Percentiles rank a stretch among this genome's conserved stretches.
Evolutionary conservation across 1,140 invertebrate genomes (phyloP).

Genomic region (Drosophila sp.): DNA sequence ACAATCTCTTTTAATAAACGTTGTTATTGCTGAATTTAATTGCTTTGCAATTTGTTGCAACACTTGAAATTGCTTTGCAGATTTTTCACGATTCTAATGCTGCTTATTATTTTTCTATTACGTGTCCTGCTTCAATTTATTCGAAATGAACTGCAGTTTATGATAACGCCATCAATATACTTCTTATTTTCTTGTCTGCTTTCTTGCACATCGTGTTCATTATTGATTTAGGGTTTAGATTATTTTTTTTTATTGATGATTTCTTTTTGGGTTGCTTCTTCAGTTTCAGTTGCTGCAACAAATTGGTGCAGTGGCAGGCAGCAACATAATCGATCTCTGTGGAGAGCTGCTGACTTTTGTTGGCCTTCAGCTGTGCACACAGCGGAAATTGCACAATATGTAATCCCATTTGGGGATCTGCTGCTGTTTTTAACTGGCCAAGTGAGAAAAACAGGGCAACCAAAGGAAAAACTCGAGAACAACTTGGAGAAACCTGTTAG

Average conservation of each 20-base stretch:
- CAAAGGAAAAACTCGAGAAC: neutral
- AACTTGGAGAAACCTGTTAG: slow-evolving; percentile 10
- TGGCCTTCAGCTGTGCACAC: slow-evolving; percentile 31
- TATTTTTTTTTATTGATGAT: slow-evolving; percentile 1
- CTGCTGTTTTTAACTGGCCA: slow-evolving; percentile 30
- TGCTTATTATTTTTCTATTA: slow-evolving; percentile 6
- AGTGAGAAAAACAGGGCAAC: slow-evolving; percentile 23
- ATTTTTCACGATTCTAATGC: neutral
- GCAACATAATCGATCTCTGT: slow-evolving; percentile 41
- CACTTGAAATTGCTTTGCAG: neutral
- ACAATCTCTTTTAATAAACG: neutral
- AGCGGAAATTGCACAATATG: slow-evolving; percentile 45
- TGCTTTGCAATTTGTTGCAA: neutral
- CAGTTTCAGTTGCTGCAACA: slow-evolving; percentile 2
- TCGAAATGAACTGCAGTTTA: slow-evolving; percentile 20
- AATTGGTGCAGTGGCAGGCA: slow-evolving; percentile 13
- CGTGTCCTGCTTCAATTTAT: slow-evolving; percentile 2
- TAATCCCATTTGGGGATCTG: slow-evolving; percentile 37
- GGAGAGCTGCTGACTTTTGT: neutral
- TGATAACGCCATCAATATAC: slow-evolving; percentile 9
- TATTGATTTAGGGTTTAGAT: slow-evolving; percentile 15
- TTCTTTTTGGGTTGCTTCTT: slow-evolving; percentile 4
- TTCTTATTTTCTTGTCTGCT: neutral
- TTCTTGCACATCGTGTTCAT: slow-evolving; percentile 1
- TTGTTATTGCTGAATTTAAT: neutral